phyloP scores from a whole-genome alignment of 2,113 vertebrate genomes.

The Oreamnos americanus region DNA sequence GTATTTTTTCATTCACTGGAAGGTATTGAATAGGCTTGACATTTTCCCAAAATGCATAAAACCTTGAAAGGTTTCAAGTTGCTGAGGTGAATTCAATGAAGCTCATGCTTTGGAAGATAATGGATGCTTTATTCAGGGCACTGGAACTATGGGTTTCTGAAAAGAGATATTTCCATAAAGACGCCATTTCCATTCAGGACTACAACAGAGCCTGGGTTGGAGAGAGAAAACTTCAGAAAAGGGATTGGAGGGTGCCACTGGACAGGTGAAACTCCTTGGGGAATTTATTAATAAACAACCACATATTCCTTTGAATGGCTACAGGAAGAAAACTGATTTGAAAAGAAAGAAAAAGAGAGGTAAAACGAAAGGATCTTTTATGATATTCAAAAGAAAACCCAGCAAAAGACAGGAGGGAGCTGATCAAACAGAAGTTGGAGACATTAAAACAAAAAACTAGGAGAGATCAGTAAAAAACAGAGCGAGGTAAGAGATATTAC shows the following conservation, averaged over 20 bases:
- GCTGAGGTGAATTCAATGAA: conserved; percentile 58
- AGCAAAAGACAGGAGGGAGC: neutral
- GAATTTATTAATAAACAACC: neutral
- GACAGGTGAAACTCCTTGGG: neutral
- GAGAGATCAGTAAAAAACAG: neutral
- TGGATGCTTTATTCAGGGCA: conserved; percentile 14
- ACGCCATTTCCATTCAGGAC: neutral
- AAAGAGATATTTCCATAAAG: conserved; percentile 43
- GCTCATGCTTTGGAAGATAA: conserved; percentile 28
- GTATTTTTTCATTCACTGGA: conserved; percentile 67
- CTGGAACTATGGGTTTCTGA: conserved; percentile 17
- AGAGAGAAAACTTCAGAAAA: neutral
- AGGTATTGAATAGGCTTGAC: conserved; percentile 74
- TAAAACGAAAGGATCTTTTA: neutral
- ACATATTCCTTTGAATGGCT: neutral
- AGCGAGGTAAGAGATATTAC: neutral
- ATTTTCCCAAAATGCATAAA: conserved; percentile 65
- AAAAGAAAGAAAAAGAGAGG: neutral
- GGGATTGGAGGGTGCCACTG: neutral
- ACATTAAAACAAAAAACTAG: neutral
- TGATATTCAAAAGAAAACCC: neutral
- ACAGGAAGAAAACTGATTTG: neutral
- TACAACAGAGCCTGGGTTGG: neutral
- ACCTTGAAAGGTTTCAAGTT: conserved; percentile 68
- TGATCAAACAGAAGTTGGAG: neutral